A percentile compares a stretch with the other conserved stretches of the same genome.
These are phyloP conservation scores for Osmoderma eremita DNA, from an alignment of 2,888 invertebrate genomes.

Conservation along the genomic window DNA sequence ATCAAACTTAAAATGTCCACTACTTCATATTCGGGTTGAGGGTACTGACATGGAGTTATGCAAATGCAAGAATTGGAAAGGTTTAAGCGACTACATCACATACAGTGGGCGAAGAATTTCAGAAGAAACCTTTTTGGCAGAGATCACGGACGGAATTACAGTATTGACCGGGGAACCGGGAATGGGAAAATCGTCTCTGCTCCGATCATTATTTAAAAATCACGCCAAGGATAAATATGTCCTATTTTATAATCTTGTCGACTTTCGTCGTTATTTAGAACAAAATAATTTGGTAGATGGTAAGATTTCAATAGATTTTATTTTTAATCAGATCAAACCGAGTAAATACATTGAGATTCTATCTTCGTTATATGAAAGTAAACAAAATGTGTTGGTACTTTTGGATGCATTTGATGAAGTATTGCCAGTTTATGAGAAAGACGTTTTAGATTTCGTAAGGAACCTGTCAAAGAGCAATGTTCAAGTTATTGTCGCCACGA, in stretches of 20 bases:
- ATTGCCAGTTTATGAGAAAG: background rate
- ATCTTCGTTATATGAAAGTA: background rate
- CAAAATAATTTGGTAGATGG: background rate
- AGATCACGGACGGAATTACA: background rate
- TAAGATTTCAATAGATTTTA: background rate
- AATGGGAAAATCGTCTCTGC: constrained; percentile 3
- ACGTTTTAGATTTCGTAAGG: background rate
- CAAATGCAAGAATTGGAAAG: background rate
- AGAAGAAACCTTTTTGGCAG: background rate
- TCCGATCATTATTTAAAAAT: background rate
- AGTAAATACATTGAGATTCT: background rate
- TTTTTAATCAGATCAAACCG: background rate
- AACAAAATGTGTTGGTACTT: background rate
- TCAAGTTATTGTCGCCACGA: background rate
- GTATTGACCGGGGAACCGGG: background rate
- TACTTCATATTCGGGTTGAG: background rate
- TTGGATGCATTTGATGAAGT: constrained; percentile 16
- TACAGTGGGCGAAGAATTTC: background rate
- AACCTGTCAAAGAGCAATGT: background rate
- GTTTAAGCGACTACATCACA: background rate
- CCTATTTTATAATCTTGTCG: background rate
- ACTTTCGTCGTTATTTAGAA: background rate
- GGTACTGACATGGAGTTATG: background rate
- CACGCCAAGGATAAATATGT: background rate
- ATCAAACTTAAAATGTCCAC: background rate